Percentiles rank a stretch among this genome's conserved stretches.
Evolutionary conservation across 2,113 vertebrate genomes (phyloP).

Genomic region (Seriola dumerili): DNA sequence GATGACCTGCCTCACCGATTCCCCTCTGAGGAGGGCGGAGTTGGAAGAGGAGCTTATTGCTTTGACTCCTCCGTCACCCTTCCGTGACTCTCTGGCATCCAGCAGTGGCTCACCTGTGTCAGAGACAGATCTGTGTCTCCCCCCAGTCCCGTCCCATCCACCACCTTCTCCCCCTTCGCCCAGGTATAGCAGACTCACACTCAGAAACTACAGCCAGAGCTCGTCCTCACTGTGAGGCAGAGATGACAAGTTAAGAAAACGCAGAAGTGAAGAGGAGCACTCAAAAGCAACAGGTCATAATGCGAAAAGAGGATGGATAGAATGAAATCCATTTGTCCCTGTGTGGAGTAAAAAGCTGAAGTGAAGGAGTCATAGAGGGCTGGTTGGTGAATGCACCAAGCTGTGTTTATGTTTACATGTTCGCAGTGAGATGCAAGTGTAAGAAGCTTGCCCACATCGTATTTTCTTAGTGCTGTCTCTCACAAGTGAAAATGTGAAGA

Average conservation of each 20-base stretch:
- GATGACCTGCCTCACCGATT: slow-evolving; percentile 78
- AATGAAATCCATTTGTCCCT: slow-evolving; percentile 43
- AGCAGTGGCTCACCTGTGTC: slow-evolving; percentile 91
- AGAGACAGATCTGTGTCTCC: slow-evolving; percentile 84
- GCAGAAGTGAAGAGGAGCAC: slow-evolving; percentile 26
- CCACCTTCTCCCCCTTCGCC: slow-evolving; percentile 93
- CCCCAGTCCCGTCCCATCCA: slow-evolving; percentile 89
- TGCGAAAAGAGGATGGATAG: slow-evolving; percentile 18
- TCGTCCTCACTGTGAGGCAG: slow-evolving; percentile 96
- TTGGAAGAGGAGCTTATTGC: slow-evolving; percentile 94
- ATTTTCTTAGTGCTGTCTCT: slow-evolving; percentile 62
- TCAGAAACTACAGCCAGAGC: slow-evolving; percentile 98
- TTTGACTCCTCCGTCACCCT: slow-evolving; percentile 97
- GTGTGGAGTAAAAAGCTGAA: slow-evolving; percentile 27
- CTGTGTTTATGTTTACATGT: slow-evolving; percentile 81
- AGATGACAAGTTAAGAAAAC: not conserved
- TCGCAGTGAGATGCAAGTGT: slow-evolving; percentile 63
- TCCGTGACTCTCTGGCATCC: slow-evolving; percentile 95
- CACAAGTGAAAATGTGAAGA: slow-evolving; percentile 25
- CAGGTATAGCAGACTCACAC: slow-evolving; percentile 92
- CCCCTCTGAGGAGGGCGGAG: slow-evolving; percentile 85
- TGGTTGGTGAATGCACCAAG: slow-evolving; percentile 54
- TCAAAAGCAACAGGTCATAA: slow-evolving; percentile 24
- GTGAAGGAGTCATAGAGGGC: slow-evolving; percentile 36
- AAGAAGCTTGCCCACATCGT: slow-evolving; percentile 52